These are phyloP conservation scores for Nycticryphes semicollaris DNA, from an alignment of 2,113 vertebrate species.

Conservation along the genomic window DNA sequence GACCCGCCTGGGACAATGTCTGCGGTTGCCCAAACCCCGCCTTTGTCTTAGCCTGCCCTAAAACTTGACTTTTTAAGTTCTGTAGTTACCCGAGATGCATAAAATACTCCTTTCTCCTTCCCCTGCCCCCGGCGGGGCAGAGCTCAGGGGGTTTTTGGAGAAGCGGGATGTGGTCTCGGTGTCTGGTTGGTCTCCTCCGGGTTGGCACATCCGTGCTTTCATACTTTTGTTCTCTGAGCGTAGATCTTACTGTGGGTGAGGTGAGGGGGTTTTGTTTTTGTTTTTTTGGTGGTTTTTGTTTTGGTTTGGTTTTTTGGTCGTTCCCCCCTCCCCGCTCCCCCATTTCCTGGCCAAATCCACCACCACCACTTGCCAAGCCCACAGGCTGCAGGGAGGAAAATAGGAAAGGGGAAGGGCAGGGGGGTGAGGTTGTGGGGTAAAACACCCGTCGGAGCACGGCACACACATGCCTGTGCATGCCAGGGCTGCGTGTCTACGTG, in stretches of 20 bases:
- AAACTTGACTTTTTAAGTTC: neutral
- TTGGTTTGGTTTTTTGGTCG: too few relatives aligned
- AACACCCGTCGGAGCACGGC: neutral
- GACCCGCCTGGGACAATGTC: conserved; percentile 2
- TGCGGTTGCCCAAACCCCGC: neutral
- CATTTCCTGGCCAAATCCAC: neutral
- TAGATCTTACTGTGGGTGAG: neutral
- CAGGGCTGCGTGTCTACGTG: conserved; percentile 8
- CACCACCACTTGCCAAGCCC: neutral
- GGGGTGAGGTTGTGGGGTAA: too few relatives aligned
- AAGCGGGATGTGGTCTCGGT: neutral
- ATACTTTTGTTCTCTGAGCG: rapidly evolving
- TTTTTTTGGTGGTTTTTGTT: too few relatives aligned
- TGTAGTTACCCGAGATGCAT: neutral
- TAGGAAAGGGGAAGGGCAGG: too few relatives aligned
- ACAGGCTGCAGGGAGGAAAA: neutral
- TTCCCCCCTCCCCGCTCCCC: too few relatives aligned
- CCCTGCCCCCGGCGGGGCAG: rapidly evolving
- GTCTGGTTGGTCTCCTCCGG: neutral
- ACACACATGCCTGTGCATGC: conserved; percentile 23
- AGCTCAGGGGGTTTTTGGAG: neutral
- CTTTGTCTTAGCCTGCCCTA: neutral
- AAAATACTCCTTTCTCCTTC: neutral
- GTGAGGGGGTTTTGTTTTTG: too few relatives aligned
- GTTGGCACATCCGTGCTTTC: rapidly evolving